Percentiles rank a stretch among this genome's conserved stretches.
phyloP scores from a whole-genome alignment of 1,140 invertebrate species.

The Grapholita molesta region DNA sequence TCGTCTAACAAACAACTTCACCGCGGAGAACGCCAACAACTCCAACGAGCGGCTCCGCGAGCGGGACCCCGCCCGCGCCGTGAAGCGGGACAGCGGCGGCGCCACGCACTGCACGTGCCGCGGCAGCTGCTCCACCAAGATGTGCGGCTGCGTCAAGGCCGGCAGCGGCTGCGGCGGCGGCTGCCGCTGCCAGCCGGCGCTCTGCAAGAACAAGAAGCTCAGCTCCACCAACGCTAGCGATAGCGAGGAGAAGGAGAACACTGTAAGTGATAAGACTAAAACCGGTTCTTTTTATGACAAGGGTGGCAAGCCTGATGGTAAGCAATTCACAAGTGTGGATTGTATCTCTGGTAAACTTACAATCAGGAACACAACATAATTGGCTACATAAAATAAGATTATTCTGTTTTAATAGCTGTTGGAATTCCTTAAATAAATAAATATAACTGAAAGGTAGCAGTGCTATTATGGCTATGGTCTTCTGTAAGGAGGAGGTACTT shows the following conservation, averaged over 20 bases:
- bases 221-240: conserved; percentile 36
- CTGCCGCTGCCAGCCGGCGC: conserved; percentile 77
- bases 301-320: too few relatives aligned
- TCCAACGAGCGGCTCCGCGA: conserved; percentile 7
- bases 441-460: too few relatives aligned
- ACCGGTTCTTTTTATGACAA: too few relatives aligned
- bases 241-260: conserved; percentile 64
- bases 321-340: too few relatives aligned
- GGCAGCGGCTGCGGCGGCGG: conserved; percentile 58
- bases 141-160: conserved; percentile 80
- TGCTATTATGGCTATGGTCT: too few relatives aligned
- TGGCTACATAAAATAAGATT: too few relatives aligned
- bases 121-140: conserved; percentile 77
- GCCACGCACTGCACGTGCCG: conserved; percentile 80
- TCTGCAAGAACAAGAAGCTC: conserved; percentile 73
- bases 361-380: too few relatives aligned
- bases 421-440: too few relatives aligned
- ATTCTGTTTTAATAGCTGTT: too few relatives aligned
- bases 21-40: conserved; percentile 11
- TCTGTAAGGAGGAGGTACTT: too few relatives aligned
- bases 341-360: too few relatives aligned
- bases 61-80: conserved; percentile 23
- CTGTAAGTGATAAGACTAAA: conserved; percentile 48
- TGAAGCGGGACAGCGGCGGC: conserved; percentile 78
- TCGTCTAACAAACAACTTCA: conserved; percentile 64